Evolutionary conservation across 2,888 invertebrate genomes (phyloP).

Genomic region (Meloe dianella): DNA sequence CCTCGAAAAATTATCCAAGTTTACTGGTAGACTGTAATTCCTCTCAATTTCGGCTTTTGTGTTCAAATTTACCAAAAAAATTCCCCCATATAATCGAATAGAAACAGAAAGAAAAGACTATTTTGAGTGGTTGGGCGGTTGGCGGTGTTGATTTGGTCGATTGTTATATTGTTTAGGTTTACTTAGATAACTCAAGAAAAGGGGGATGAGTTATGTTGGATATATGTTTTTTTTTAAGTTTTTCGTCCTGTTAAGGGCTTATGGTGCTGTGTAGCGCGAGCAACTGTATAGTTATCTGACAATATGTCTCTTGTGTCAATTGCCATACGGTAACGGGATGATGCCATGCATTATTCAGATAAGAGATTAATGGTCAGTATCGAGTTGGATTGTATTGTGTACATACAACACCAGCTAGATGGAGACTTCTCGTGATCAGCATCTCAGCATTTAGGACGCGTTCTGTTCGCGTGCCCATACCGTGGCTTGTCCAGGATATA

Average conservation of each 20-base stretch:
- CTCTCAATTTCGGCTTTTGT: slow-evolving; percentile 11
- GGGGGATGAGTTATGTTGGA: slow-evolving; percentile 24
- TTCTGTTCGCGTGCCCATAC: slow-evolving; percentile 39
- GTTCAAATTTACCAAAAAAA: slow-evolving; percentile 9
- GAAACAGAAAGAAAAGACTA: slow-evolving; percentile 9
- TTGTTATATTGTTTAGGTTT: slow-evolving; percentile 10
- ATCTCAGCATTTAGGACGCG: slow-evolving; percentile 39
- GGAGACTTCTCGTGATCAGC: slow-evolving; percentile 37
- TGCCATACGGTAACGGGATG: slow-evolving; percentile 46
- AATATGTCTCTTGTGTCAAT: slow-evolving; percentile 47
- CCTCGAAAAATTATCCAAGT: slow-evolving; percentile 13
- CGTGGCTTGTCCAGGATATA: slow-evolving; percentile 28
- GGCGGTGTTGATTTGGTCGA: slow-evolving; percentile 14
- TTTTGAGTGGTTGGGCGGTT: slow-evolving; percentile 12
- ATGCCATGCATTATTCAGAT: slow-evolving; percentile 53
- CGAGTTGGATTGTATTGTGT: slow-evolving; percentile 47
- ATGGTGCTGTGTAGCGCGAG: slow-evolving; percentile 47
- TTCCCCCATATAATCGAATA: slow-evolving; percentile 8
- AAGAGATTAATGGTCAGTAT: slow-evolving; percentile 48
- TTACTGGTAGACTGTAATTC: slow-evolving; percentile 8
- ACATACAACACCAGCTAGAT: slow-evolving; percentile 42
- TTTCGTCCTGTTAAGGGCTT: slow-evolving; percentile 43
- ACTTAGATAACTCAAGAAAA: neutral
- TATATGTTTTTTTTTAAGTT: slow-evolving; percentile 31
- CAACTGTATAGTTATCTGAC: slow-evolving; percentile 44